A percentile compares a stretch with the other conserved stretches of the same genome.
Conservation (phyloP, 2,797 vertebrate genomes). For the Triplophysa yarkandensis region DNA sequence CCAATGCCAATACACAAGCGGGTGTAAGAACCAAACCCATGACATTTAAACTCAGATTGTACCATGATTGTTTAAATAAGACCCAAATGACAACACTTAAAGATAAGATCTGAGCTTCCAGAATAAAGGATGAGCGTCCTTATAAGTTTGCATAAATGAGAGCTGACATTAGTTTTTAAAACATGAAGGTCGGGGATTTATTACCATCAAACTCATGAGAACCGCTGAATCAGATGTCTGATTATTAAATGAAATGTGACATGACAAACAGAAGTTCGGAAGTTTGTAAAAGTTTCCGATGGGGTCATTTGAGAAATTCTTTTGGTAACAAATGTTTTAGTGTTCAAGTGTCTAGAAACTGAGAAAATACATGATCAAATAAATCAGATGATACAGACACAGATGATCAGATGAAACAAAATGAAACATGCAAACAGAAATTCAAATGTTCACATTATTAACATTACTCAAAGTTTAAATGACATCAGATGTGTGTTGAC, state of each 20-base stretch:
- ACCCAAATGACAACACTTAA: slow-evolving; percentile 40
- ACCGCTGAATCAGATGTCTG: background rate
- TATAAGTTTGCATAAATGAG: background rate
- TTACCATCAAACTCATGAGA: background rate
- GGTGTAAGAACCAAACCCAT: slow-evolving; percentile 10
- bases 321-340: background rate
- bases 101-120: slow-evolving; percentile 34
- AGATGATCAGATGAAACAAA: too few species aligned
- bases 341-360: slow-evolving; percentile 2
- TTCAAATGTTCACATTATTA: too few species aligned
- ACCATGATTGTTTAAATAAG: slow-evolving; percentile 52
- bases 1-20: slow-evolving; percentile 9
- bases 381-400: too few species aligned
- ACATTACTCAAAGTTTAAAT: too few species aligned
- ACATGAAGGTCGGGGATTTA: background rate
- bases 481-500: background rate
- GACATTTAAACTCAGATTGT: slow-evolving; percentile 31
- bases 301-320: slow-evolving; percentile 47
- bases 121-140: slow-evolving; percentile 22
- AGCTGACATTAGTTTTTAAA: background rate
- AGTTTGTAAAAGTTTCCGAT: background rate
- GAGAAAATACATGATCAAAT: background rate
- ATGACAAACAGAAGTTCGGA: background rate
- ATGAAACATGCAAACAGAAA: too few species aligned
- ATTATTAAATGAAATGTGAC: background rate